Conservation (phyloP, 2,888 invertebrate species). For the Lithophane socia region DNA sequence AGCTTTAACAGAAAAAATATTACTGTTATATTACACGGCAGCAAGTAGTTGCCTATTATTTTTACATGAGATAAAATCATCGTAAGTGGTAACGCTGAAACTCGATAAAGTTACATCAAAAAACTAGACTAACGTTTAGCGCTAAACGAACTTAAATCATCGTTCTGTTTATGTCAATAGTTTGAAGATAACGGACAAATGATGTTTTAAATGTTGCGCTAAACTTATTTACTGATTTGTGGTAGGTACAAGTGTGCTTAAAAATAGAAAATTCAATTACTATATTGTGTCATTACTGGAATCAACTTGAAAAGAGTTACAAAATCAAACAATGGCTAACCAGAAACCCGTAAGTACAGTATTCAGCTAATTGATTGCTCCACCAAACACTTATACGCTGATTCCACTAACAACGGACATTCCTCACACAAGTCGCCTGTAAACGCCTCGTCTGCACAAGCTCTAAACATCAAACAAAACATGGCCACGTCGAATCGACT, state of each 20-base stretch:
- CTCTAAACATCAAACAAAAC: slow-evolving; percentile 57
- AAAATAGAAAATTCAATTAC: neutral
- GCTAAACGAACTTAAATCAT: neutral
- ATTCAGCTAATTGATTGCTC: slow-evolving; percentile 43
- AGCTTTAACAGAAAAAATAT: neutral
- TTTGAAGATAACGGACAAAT: neutral
- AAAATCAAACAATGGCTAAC: neutral
- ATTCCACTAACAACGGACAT: slow-evolving; percentile 25
- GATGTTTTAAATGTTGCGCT: neutral
- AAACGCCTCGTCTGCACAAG: slow-evolving; percentile 19
- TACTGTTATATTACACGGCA: neutral
- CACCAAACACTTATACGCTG: slow-evolving; percentile 28
- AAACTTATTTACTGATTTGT: neutral
- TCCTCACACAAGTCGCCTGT: slow-evolving; percentile 23
- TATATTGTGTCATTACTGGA: neutral
- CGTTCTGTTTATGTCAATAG: no score
- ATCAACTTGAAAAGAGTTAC: neutral
- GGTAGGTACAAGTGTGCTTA: no score
- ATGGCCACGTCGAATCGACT: slow-evolving; percentile 50
- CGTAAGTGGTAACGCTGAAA: neutral
- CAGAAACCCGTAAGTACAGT: slow-evolving; percentile 1
- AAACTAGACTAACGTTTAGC: neutral
- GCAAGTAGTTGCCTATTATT: neutral
- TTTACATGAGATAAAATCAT: neutral
- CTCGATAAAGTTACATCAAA: neutral